These are phyloP conservation scores for Acleris sparsana DNA, from an alignment of 2,888 invertebrate species.

Conservation along the genomic window DNA sequence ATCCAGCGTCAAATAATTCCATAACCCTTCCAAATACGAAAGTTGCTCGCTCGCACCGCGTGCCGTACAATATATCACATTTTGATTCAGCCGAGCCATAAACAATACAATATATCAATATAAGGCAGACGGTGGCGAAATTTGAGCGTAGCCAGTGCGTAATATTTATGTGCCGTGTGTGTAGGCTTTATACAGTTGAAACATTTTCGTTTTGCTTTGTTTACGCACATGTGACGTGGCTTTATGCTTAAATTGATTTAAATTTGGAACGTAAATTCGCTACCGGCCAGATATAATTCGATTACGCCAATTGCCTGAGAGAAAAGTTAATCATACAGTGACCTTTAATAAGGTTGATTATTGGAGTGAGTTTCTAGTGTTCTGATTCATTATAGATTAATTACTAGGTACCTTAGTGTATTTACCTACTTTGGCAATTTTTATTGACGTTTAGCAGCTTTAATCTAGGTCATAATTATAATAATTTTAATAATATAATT, in stretches of 20 bases:
- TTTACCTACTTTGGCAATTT: too few species aligned
- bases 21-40: conserved; percentile 80
- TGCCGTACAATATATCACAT: conserved; percentile 80
- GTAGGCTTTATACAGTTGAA: conserved; percentile 52
- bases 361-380: too few species aligned
- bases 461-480: too few species aligned
- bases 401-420: too few species aligned
- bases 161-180: conserved; percentile 70
- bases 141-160: conserved; percentile 80
- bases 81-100: conserved; percentile 83
- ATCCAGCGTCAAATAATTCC: conserved; percentile 61
- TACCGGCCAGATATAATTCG: not conserved
- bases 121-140: conserved; percentile 83
- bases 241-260: not conserved
- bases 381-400: too few species aligned
- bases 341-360: too few species aligned
- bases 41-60: conserved; percentile 78
- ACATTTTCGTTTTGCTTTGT: conserved; percentile 45
- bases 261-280: not conserved
- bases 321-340: too few species aligned
- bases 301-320: too few species aligned
- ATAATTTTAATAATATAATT: too few species aligned
- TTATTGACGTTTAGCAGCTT: too few species aligned
- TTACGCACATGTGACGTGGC: conserved; percentile 25
- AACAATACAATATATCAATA: conserved; percentile 84